Conservation (phyloP, 2,888 invertebrate genomes). For the Tipula helvola region DNA sequence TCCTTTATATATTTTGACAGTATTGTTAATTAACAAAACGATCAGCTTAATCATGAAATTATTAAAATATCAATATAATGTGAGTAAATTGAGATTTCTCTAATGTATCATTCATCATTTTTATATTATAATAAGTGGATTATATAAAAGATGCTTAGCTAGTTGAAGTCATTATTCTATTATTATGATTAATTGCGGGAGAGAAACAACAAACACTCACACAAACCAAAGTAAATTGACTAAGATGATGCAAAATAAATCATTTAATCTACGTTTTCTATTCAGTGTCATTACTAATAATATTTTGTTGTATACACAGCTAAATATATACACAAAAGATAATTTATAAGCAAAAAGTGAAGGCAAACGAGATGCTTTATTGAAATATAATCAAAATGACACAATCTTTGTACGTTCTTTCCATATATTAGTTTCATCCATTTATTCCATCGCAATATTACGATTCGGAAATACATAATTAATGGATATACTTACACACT, state of each 20-base stretch:
- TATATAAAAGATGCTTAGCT: background rate
- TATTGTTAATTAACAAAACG: background rate
- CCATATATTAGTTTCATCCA: background rate
- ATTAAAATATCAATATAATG: background rate
- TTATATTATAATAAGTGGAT: background rate
- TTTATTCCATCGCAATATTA: background rate
- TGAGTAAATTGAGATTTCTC: background rate
- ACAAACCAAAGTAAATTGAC: background rate
- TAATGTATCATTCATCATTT: background rate
- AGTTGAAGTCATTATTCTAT: background rate
- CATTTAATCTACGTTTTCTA: background rate
- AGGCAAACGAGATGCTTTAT: background rate
- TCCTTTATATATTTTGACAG: background rate
- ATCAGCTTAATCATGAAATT: background rate
- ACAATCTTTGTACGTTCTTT: background rate
- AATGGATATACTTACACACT: background rate
- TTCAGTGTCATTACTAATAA: background rate
- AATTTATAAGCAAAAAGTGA: background rate
- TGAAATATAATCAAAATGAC: background rate
- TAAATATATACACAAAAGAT: background rate
- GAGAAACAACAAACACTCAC: background rate
- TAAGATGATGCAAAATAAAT: background rate
- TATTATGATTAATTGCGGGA: background rate
- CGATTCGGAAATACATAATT: background rate
- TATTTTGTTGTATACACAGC: background rate